Evolutionary conservation across 2,797 vertebrate genomes (phyloP).

Genomic region (Taenioides sp.): DNA sequence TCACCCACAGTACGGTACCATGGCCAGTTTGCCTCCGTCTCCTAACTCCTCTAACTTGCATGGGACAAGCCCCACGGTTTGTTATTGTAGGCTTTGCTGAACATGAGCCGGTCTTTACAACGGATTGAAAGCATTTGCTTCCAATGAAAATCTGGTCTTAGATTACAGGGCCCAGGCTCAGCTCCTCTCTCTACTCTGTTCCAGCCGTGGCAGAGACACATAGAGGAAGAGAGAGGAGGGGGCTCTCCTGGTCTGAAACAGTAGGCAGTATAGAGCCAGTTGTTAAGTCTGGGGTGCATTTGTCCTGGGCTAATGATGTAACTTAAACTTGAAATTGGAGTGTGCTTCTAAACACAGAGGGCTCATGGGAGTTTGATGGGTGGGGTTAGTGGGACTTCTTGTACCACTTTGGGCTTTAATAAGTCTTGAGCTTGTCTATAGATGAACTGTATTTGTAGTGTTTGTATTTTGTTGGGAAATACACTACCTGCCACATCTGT

Average conservation of each 20-base stretch:
- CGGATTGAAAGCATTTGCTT: slow-evolving; percentile 99
- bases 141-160: slow-evolving; percentile 99
- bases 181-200: slow-evolving; percentile 50
- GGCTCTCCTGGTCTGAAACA: slow-evolving; percentile 92
- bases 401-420: neutral
- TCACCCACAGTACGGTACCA: slow-evolving; percentile 27
- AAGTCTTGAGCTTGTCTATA: slow-evolving; percentile 4
- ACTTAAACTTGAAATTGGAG: slow-evolving; percentile 88
- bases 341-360: slow-evolving; percentile 47
- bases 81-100: slow-evolving; percentile 99
- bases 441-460: neutral
- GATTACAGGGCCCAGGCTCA: slow-evolving; percentile 90
- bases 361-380: slow-evolving; percentile 18
- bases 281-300: slow-evolving; percentile 90
- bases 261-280: slow-evolving; percentile 93
- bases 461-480: neutral
- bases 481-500: neutral
- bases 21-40: slow-evolving; percentile 81
- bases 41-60: slow-evolving; percentile 77
- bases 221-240: slow-evolving; percentile 51
- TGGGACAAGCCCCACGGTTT: slow-evolving; percentile 87
- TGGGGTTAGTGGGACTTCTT: slow-evolving; percentile 29
- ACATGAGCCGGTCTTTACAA: slow-evolving; percentile 97
- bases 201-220: slow-evolving; percentile 43
- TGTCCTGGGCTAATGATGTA: slow-evolving; percentile 95